phyloP scores from a whole-genome alignment of 2,113 vertebrate genomes.

The Leucopsar rothschildi region DNA sequence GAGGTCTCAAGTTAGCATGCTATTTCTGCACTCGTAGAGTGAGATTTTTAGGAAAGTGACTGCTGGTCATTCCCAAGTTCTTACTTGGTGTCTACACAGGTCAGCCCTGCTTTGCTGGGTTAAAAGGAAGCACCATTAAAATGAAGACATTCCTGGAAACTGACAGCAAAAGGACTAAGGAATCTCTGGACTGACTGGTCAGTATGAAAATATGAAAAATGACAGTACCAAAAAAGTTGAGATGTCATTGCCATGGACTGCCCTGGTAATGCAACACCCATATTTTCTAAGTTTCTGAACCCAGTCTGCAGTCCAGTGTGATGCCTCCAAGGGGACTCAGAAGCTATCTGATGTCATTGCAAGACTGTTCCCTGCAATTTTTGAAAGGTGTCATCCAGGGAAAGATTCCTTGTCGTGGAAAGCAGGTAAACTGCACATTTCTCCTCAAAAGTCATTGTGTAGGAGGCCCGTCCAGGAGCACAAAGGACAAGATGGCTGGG shows the following conservation, averaged over 20 bases:
- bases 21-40: background rate
- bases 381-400: background rate
- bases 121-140: background rate
- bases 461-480: background rate
- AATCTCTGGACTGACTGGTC: background rate
- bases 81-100: background rate
- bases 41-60: background rate
- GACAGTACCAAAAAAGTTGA: background rate
- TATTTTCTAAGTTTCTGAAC: background rate
- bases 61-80: background rate
- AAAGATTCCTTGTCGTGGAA: background rate
- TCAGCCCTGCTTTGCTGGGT: background rate
- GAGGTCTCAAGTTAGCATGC: background rate
- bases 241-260: background rate
- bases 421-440: background rate
- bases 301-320: background rate
- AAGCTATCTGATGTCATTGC: background rate
- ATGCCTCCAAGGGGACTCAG: background rate
- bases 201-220: background rate
- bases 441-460: background rate
- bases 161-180: background rate
- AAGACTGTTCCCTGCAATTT: background rate
- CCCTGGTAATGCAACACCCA: background rate
- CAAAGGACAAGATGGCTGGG: background rate
- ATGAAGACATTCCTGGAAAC: background rate